These are phyloP conservation scores for Athalia cordata DNA, from an alignment of 2,888 invertebrate species.

Conservation along the genomic window DNA sequence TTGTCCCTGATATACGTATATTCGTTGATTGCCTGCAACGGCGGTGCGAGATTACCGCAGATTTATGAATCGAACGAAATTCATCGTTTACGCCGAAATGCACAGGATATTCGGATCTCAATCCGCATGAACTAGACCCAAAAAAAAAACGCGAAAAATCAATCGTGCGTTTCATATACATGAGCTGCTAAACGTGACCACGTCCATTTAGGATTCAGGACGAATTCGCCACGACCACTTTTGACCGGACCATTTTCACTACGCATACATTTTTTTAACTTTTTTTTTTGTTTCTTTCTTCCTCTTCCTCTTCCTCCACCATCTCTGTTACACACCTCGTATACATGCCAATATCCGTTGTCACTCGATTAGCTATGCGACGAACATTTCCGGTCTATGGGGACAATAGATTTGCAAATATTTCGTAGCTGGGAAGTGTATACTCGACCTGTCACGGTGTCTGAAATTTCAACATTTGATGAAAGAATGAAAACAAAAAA, in stretches of 20 bases:
- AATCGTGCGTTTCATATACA: no score
- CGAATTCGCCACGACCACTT: no score
- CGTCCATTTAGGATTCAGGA: no score
- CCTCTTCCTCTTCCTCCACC: not conserved
- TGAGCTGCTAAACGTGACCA: no score
- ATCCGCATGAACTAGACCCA: no score
- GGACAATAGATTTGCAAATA: slow-evolving; percentile 39
- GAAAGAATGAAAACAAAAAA: not conserved
- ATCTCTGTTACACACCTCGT: not conserved
- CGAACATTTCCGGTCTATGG: not conserved
- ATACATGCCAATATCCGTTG: not conserved
- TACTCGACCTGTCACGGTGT: not conserved
- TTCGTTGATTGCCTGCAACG: no score
- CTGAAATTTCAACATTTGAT: not conserved
- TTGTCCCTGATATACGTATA: no score
- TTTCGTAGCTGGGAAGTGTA: slow-evolving; percentile 28
- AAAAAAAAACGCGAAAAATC: no score
- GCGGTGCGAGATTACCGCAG: no score
- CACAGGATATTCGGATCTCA: no score
- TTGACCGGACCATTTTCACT: not conserved
- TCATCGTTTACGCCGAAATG: no score
- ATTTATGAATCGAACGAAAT: no score
- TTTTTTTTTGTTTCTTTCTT: slow-evolving; percentile 14
- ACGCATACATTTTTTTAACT: not conserved
- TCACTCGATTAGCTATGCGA: not conserved